phyloP scores from a whole-genome alignment of 2,113 vertebrate genomes.

The Neolamprologus ventralis region DNA sequence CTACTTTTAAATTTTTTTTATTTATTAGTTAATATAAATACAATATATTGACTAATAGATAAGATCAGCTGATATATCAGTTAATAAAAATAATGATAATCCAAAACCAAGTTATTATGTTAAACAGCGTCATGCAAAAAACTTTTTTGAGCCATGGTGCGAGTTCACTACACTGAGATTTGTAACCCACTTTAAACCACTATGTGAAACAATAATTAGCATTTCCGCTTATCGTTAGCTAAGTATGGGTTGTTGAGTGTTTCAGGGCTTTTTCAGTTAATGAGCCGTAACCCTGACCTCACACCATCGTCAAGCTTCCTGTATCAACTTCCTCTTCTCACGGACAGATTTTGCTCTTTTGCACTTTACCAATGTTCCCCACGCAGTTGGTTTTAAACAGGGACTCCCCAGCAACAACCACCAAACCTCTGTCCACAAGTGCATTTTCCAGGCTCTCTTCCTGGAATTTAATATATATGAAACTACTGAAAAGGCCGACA shows the following conservation, averaged over 20 bases:
- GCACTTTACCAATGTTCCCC: fast-evolving
- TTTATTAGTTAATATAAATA: not conserved
- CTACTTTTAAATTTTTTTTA: fast-evolving
- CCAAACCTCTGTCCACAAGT: not conserved
- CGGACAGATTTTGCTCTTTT: not conserved
- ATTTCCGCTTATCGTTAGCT: not conserved
- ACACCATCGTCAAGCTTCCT: not conserved
- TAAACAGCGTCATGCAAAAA: fast-evolving
- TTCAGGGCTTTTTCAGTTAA: not conserved
- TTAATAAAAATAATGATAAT: not conserved
- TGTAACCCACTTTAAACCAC: not conserved
- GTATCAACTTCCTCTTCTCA: not conserved
- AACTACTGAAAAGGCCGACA: fast-evolving
- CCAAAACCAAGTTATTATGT: not conserved
- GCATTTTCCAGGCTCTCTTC: not conserved
- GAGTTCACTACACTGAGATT: not conserved
- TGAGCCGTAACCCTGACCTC: not conserved
- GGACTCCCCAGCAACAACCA: not conserved
- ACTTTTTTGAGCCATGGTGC: not conserved
- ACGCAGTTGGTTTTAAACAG: not conserved
- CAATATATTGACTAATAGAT: not conserved
- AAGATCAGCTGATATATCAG: not conserved
- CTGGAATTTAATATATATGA: not conserved
- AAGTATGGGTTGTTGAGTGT: not conserved
- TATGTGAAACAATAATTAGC: not conserved